phyloP scores from a whole-genome alignment of 2,797 vertebrate species.

The Epinephelus coioides region DNA sequence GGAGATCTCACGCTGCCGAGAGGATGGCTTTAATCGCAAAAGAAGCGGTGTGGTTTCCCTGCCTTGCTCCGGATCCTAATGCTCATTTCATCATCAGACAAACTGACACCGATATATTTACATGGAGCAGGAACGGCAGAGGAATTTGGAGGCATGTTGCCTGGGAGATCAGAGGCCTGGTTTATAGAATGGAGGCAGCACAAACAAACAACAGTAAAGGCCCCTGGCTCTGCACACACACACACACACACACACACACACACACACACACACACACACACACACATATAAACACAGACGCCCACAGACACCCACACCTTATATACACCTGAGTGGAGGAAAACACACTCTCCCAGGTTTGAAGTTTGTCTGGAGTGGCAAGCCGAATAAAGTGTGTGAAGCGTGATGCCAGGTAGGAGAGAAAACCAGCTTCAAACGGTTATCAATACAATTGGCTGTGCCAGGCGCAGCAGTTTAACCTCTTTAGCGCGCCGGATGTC shows the following conservation, averaged over 20 bases:
- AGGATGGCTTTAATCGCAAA: slow-evolving; percentile 77
- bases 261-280: slow-evolving; percentile 27
- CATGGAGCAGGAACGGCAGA: slow-evolving; percentile 79
- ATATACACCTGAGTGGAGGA: slow-evolving; percentile 69
- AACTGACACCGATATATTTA: slow-evolving; percentile 87
- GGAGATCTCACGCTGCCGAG: slow-evolving; percentile 66
- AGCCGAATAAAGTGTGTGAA: slow-evolving; percentile 80
- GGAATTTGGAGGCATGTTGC: slow-evolving; percentile 81
- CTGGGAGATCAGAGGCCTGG: slow-evolving; percentile 84
- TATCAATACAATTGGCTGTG: slow-evolving; percentile 88
- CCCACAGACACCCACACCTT: slow-evolving; percentile 66
- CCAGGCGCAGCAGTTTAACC: slow-evolving; percentile 87
- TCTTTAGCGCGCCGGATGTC: slow-evolving; percentile 83
- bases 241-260: not conserved
- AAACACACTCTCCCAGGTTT: slow-evolving; percentile 79
- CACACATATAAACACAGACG: slow-evolving; percentile 39
- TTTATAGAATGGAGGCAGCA: slow-evolving; percentile 80
- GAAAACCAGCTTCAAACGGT: slow-evolving; percentile 83
- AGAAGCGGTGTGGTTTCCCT: slow-evolving; percentile 62
- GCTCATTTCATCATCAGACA: slow-evolving; percentile 85
- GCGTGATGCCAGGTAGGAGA: slow-evolving; percentile 80
- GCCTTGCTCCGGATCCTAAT: slow-evolving; percentile 75
- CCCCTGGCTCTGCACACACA: slow-evolving; percentile 68
- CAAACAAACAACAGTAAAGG: slow-evolving; percentile 82
- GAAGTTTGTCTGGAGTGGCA: slow-evolving; percentile 85